Conservation (phyloP, 2,797 vertebrate species). For the Sparidentex hasta region DNA sequence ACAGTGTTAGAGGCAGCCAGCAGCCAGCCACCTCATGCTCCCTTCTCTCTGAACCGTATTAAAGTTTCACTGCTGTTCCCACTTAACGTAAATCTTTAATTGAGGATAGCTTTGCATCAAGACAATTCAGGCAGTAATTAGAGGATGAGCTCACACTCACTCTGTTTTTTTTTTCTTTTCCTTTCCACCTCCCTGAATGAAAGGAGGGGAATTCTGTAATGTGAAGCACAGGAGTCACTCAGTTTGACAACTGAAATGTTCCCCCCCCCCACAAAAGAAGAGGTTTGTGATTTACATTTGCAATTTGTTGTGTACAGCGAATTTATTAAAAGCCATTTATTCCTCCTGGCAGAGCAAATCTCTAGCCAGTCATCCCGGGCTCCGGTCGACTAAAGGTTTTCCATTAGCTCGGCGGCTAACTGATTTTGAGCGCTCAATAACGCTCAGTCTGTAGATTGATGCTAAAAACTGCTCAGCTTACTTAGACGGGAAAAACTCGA, state of each 20-base stretch:
- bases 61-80: constrained; percentile 46
- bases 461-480: constrained; percentile 61
- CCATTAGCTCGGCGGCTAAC: constrained; percentile 62
- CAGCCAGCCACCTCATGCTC: neutral
- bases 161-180: constrained; percentile 4
- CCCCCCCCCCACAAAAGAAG: too few species aligned
- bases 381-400: constrained; percentile 62
- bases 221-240: neutral
- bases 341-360: constrained; percentile 7
- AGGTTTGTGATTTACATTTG: neutral
- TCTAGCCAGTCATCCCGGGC: constrained; percentile 9
- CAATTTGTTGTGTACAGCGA: neutral
- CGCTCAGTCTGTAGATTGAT: constrained; percentile 59
- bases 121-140: constrained; percentile 19
- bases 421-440: constrained; percentile 71
- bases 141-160: constrained; percentile 1
- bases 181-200: neutral
- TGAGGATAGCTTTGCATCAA: constrained; percentile 13
- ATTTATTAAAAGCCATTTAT: constrained; percentile 3
- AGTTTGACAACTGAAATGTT: neutral
- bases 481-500: constrained; percentile 56
- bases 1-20: neutral
- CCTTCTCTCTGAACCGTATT: constrained; percentile 12
- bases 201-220: neutral
- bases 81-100: constrained; percentile 60